Percentiles rank a stretch among this genome's conserved stretches.
Conservation (phyloP, 2,888 invertebrate genomes). For the Phymatocera aterrima region DNA sequence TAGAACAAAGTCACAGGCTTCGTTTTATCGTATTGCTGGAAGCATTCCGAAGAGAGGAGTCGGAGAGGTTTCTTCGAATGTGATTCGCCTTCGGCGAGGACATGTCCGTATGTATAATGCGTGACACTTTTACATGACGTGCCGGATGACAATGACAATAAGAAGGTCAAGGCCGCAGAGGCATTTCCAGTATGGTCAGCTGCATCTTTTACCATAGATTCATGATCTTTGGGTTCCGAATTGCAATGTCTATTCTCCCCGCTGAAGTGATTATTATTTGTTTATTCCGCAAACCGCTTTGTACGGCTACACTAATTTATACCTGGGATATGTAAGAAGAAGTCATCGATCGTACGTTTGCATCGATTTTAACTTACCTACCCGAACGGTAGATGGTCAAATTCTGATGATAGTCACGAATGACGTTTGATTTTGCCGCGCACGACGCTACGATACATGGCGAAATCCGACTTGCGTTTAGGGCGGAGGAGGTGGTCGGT, state of each 20-base stretch:
- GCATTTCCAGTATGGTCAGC: constrained; percentile 25
- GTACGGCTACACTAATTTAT: too few species aligned
- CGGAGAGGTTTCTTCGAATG: background rate
- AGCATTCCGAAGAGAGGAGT: background rate
- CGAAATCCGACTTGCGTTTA: background rate
- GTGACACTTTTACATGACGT: constrained; percentile 33
- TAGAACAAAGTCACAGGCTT: background rate
- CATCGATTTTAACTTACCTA: too few species aligned
- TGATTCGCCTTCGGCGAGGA: constrained; percentile 32
- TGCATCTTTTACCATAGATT: background rate
- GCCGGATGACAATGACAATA: constrained; percentile 33
- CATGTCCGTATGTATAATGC: background rate
- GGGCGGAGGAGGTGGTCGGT: background rate
- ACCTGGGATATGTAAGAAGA: too few species aligned
- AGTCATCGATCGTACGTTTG: too few species aligned
- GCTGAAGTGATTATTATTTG: too few species aligned
- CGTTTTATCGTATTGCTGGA: background rate
- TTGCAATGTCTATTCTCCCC: background rate
- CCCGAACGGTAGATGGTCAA: too few species aligned
- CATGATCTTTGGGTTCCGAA: background rate
- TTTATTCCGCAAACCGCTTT: too few species aligned
- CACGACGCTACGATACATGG: background rate
- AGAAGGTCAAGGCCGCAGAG: constrained; percentile 32
- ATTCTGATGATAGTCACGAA: too few species aligned
- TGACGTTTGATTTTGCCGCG: background rate